phyloP scores from a whole-genome alignment of 2,113 vertebrate species.

The Siniperca chuatsi region DNA sequence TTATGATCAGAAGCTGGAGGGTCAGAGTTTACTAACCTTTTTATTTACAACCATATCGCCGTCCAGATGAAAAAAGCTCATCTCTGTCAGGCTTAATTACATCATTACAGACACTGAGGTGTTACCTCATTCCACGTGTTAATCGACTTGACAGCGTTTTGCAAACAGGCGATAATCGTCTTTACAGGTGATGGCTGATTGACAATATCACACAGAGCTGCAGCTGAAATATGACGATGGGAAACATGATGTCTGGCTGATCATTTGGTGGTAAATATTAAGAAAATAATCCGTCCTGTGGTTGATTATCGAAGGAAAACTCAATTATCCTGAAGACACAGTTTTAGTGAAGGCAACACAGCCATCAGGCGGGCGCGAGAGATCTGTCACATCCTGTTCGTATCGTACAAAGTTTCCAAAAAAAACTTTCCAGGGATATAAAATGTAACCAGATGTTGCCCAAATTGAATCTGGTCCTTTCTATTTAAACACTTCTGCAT shows the following conservation, averaged over 20 bases:
- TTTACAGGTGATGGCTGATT: slow-evolving; percentile 26
- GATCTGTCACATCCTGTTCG: no score
- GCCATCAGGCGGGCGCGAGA: background rate
- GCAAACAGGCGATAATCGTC: slow-evolving; percentile 66
- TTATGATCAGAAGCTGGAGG: background rate
- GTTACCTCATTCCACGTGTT: slow-evolving; percentile 57
- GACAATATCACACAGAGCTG: background rate
- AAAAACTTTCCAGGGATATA: background rate
- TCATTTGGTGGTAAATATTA: background rate
- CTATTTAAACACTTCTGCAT: background rate
- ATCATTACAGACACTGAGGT: slow-evolving; percentile 66
- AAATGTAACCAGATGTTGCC: background rate
- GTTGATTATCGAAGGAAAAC: background rate
- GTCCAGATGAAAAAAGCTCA: background rate
- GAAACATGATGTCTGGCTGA: background rate
- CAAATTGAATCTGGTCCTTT: no score
- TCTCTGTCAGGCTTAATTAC: slow-evolving; percentile 56
- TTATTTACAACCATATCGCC: background rate
- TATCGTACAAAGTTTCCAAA: no score
- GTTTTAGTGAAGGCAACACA: background rate
- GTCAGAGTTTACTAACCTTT: background rate
- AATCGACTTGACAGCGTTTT: slow-evolving; percentile 72
- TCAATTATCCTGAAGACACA: background rate
- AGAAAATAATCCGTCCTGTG: background rate
- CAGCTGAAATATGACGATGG: background rate